phyloP scores from a whole-genome alignment of 2,113 vertebrate species.

The Prionailurus bengalensis region DNA sequence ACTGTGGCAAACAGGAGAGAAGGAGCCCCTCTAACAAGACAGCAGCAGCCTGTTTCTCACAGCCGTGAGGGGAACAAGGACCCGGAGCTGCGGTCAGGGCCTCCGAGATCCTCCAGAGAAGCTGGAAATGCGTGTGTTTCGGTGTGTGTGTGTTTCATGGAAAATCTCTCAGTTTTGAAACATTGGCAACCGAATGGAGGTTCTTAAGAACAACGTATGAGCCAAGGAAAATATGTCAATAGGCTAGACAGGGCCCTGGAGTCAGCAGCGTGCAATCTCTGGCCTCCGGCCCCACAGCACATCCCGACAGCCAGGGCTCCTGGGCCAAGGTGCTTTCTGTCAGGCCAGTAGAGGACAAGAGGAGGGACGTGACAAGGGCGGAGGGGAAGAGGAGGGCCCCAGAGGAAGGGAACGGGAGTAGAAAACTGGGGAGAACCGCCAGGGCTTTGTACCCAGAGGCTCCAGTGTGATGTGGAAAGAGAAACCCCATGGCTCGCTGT shows the following conservation, averaged over 20 bases:
- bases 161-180: constrained; percentile 45
- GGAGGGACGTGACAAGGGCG: not conserved
- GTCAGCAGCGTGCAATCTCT: not conserved
- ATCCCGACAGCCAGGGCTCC: not conserved
- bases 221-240: constrained; percentile 49
- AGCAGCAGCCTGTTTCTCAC: not conserved
- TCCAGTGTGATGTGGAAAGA: not conserved
- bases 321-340: not conserved
- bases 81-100: fast-evolving
- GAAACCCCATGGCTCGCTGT: not conserved
- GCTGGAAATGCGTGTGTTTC: not conserved
- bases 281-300: not conserved
- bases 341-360: not conserved
- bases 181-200: not conserved
- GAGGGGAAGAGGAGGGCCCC: not conserved
- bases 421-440: not conserved
- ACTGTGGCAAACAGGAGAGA: not conserved
- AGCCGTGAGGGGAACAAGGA: not conserved
- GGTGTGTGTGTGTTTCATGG: not conserved
- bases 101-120: not conserved
- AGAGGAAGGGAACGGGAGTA: not conserved
- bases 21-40: fast-evolving
- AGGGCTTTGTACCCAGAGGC: fast-evolving
- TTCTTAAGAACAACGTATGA: not conserved
- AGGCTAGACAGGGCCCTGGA: not conserved